Percentiles rank a stretch among this genome's conserved stretches.
Evolutionary conservation across 92 coral and sea anemone species (phyloP).

Genomic region (Pocillopora meandrina): DNA sequence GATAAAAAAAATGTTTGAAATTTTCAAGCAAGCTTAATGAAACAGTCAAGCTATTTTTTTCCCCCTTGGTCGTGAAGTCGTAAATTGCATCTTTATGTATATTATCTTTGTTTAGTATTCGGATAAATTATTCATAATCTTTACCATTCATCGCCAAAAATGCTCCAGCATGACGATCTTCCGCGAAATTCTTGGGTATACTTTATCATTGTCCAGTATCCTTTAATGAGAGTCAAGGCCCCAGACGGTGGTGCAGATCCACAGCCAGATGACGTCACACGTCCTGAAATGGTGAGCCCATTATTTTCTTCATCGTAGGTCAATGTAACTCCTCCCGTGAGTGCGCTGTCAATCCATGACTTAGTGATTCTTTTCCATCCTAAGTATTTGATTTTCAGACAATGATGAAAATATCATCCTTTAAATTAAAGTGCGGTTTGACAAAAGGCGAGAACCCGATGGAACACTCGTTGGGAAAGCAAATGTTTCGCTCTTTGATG

Average conservation of each 20-base stretch:
- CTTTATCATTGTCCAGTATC: slow-evolving; percentile 54
- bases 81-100: neutral
- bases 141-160: slow-evolving; percentile 52
- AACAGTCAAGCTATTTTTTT: too few relatives aligned
- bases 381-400: neutral
- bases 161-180: slow-evolving; percentile 48
- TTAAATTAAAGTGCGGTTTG: neutral
- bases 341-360: slow-evolving; percentile 36
- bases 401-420: neutral
- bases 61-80: neutral
- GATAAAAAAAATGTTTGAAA: too few relatives aligned
- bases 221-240: slow-evolving; percentile 45
- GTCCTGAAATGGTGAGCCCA: slow-evolving; percentile 43
- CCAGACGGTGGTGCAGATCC: slow-evolving; percentile 42
- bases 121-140: neutral
- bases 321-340: slow-evolving; percentile 41
- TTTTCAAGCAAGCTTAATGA: too few relatives aligned
- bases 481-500: too few relatives aligned
- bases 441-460: too few relatives aligned
- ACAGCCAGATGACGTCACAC: slow-evolving; percentile 46
- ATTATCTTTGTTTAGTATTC: too few relatives aligned
- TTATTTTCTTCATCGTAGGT: slow-evolving; percentile 39
- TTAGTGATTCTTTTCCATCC: slow-evolving; percentile 45
- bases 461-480: too few relatives aligned
- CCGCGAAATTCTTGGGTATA: slow-evolving; percentile 57